Percentiles rank a stretch among this genome's conserved stretches.
Evolutionary conservation across 2,888 invertebrate genomes (phyloP).

Genomic region (Busseola fusca): DNA sequence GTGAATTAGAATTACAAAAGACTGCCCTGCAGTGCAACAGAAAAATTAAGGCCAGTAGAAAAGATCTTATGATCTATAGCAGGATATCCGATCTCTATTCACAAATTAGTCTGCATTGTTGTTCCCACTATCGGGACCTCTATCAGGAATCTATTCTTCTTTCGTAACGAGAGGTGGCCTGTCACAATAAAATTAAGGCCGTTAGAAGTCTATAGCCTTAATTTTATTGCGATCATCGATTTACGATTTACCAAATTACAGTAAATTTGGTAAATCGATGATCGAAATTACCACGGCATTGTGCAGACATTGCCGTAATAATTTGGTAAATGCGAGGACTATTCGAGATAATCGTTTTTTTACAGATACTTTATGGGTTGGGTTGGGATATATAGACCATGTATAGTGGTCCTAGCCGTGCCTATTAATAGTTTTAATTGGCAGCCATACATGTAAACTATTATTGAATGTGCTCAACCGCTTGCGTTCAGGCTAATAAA

Average conservation of each 20-base stretch:
- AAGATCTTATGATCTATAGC: neutral
- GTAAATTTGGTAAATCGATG: neutral
- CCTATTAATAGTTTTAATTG: conserved; percentile 29
- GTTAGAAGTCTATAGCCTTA: neutral
- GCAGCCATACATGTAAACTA: conserved; percentile 33
- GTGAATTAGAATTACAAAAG: neutral
- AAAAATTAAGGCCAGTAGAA: neutral
- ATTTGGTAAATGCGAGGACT: neutral
- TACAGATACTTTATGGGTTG: neutral
- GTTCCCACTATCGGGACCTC: neutral
- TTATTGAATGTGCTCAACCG: conserved; percentile 35
- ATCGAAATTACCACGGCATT: neutral
- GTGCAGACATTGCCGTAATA: neutral
- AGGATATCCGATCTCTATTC: neutral
- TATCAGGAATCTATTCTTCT: neutral
- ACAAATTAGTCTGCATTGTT: neutral
- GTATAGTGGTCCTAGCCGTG: neutral
- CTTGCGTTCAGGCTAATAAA: conserved; percentile 53
- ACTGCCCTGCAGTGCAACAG: neutral
- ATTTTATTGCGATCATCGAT: neutral
- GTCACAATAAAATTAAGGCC: no score
- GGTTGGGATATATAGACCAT: neutral
- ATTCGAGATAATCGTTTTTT: neutral
- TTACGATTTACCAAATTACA: neutral
- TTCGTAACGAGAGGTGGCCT: no score